Evolutionary conservation across 2,797 vertebrate genomes (phyloP).

Genomic region (Psittacula echo): DNA sequence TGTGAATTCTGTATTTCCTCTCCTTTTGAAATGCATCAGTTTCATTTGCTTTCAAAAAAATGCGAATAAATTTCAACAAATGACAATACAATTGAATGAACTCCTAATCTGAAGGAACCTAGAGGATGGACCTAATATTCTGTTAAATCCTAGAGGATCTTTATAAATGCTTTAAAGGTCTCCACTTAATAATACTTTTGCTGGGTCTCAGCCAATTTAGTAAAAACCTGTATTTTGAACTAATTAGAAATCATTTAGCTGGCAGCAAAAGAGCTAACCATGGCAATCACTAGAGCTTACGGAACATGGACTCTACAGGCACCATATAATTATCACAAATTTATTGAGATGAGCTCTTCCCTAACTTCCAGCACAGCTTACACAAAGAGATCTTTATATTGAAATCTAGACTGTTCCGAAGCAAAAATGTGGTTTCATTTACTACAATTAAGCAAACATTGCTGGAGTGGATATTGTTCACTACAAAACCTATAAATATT

Average conservation of each 20-base stretch:
- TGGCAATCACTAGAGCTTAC: background rate
- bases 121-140: background rate
- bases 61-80: background rate
- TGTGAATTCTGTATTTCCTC: background rate
- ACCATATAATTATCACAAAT: background rate
- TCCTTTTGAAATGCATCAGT: background rate
- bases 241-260: conserved; percentile 40
- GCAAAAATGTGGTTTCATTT: background rate
- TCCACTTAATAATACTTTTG: conserved; percentile 22
- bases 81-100: background rate
- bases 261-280: conserved; percentile 26
- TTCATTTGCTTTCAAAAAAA: background rate
- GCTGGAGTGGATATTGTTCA: background rate
- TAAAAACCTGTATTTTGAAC: background rate
- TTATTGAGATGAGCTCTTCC: background rate
- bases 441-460: background rate
- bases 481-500: background rate
- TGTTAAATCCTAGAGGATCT: background rate
- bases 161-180: conserved; percentile 26
- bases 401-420: background rate
- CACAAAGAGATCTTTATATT: background rate
- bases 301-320: background rate
- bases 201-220: conserved; percentile 14
- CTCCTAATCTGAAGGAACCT: background rate
- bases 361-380: background rate